phyloP scores from a whole-genome alignment of 2,888 invertebrate genomes.

The Chloroclysta siterata region DNA sequence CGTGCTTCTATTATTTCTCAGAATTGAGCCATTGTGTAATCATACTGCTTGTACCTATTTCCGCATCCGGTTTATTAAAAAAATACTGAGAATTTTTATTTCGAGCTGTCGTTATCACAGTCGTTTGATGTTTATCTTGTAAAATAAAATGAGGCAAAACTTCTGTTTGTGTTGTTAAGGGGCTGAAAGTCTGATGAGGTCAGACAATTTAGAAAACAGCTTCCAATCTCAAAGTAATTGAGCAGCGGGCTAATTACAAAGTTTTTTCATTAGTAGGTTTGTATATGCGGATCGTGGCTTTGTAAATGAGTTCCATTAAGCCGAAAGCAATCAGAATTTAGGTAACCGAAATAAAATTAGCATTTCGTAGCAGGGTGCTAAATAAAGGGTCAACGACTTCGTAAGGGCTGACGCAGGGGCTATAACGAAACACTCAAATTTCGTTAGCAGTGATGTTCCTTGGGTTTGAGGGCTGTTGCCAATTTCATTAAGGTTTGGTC shows the following conservation, averaged over 20 bases:
- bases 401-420: conserved; percentile 38
- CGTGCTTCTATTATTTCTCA: too few species aligned
- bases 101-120: not conserved
- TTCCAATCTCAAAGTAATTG: conserved; percentile 46
- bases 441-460: conserved; percentile 35
- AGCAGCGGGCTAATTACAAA: conserved; percentile 52
- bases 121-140: conserved; percentile 5
- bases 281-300: conserved; percentile 44
- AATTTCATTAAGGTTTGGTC: conserved; percentile 21
- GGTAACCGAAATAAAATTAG: conserved; percentile 50
- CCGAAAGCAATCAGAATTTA: conserved; percentile 48
- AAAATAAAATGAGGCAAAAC: not conserved
- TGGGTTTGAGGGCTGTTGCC: conserved; percentile 17
- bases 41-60: not conserved
- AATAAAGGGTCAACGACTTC: conserved; percentile 45
- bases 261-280: conserved; percentile 59
- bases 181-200: conserved; percentile 32
- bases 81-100: not conserved
- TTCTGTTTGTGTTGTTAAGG: conserved; percentile 24
- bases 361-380: conserved; percentile 46
- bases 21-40: not conserved
- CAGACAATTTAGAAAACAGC: conserved; percentile 42
- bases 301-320: conserved; percentile 48
- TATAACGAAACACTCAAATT: conserved; percentile 38
- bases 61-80: not conserved